Evolutionary conservation across 2,797 vertebrate genomes (phyloP).

Genomic region (Lepus townsendii): DNA sequence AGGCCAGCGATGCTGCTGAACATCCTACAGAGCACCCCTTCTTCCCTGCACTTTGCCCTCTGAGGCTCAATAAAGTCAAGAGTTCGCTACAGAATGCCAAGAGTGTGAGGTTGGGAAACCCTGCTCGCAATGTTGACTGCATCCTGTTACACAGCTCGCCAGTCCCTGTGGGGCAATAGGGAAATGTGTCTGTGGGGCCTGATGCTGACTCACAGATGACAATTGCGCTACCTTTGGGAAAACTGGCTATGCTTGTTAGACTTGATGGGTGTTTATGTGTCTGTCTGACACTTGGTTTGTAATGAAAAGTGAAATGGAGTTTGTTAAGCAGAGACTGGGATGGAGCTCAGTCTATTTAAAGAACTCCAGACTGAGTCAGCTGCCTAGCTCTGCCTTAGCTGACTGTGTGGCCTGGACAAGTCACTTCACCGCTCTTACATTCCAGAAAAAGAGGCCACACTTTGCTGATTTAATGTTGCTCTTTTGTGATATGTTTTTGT

Average conservation of each 20-base stretch:
- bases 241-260: constrained; percentile 72
- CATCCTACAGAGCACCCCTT: fast-evolving
- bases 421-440: neutral
- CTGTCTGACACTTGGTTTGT: constrained; percentile 30
- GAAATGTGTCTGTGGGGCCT: neutral
- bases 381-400: neutral
- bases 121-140: fast-evolving
- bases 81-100: neutral
- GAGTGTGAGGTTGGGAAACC: neutral
- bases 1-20: neutral
- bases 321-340: neutral
- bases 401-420: neutral
- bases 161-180: neutral
- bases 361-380: neutral
- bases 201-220: constrained; percentile 57
- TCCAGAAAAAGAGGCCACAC: neutral
- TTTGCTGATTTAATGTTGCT: neutral
- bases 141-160: too few species aligned
- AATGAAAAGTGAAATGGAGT: constrained; percentile 41
- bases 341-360: neutral
- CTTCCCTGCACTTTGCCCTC: too few species aligned
- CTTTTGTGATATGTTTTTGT: neutral
- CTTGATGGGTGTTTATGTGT: neutral
- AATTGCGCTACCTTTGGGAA: neutral
- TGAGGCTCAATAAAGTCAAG: neutral